Conservation (phyloP, 1,140 invertebrate species). For the Vanessa atalanta region DNA sequence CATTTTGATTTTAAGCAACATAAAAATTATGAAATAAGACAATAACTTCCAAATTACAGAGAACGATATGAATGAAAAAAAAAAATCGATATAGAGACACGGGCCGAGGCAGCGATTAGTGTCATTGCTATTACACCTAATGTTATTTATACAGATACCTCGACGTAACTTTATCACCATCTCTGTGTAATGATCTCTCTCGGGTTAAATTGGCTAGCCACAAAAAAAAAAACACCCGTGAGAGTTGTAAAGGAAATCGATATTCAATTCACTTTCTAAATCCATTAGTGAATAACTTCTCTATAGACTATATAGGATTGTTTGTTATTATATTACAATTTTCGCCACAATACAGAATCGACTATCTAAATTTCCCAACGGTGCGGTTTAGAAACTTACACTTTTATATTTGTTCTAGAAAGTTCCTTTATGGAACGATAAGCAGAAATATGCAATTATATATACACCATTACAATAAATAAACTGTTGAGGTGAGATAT, state of each 20-base stretch:
- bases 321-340: slow-evolving; percentile 43
- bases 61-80: slow-evolving; percentile 23
- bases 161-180: slow-evolving; percentile 50
- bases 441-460: slow-evolving; percentile 39
- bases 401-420: slow-evolving; percentile 40
- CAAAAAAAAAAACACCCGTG: slow-evolving; percentile 51
- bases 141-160: slow-evolving; percentile 51
- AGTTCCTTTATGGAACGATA: slow-evolving; percentile 41
- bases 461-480: slow-evolving; percentile 1
- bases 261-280: slow-evolving; percentile 56
- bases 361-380: slow-evolving; percentile 42
- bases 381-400: slow-evolving; percentile 42
- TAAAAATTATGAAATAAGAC: no score
- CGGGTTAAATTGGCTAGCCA: slow-evolving; percentile 49
- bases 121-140: slow-evolving; percentile 56
- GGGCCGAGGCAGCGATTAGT: slow-evolving; percentile 52
- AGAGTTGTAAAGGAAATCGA: slow-evolving; percentile 45
- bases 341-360: slow-evolving; percentile 40
- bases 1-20: no score
- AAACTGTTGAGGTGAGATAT: not conserved
- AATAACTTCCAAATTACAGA: slow-evolving; percentile 39
- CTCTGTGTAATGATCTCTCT: slow-evolving; percentile 44
- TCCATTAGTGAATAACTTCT: slow-evolving; percentile 36
- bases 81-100: slow-evolving; percentile 55
- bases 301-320: slow-evolving; percentile 21